A percentile compares a stretch with the other conserved stretches of the same genome.
Evolutionary conservation across 2,113 vertebrate species (phyloP).

Genomic region (Cyprinus carpio): DNA sequence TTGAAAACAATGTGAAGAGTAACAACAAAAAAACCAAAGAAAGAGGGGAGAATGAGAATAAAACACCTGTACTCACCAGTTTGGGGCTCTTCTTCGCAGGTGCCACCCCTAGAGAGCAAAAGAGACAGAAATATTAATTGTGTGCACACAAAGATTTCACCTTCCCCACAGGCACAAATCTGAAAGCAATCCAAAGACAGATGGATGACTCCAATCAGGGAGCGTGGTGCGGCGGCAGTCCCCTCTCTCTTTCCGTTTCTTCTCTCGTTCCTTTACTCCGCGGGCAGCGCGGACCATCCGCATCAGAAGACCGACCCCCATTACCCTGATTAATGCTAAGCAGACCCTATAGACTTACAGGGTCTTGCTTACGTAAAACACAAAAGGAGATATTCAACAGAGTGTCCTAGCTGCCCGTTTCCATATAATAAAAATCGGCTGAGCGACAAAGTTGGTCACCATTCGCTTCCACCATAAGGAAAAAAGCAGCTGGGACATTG

Average conservation of each 20-base stretch:
- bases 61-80: conserved; percentile 86
- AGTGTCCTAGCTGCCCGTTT: not conserved
- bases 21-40: not conserved
- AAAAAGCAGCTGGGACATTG: not conserved
- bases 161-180: conserved; percentile 53
- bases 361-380: not conserved
- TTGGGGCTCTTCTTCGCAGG: conserved; percentile 98
- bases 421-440: not conserved
- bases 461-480: not conserved
- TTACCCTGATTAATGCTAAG: conserved; percentile 6
- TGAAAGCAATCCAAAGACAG: conserved; percentile 71
- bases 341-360: conserved; percentile 15
- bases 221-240: conserved; percentile 80
- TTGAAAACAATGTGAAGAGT: conserved; percentile 32
- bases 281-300: not conserved
- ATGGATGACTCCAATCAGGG: conserved; percentile 74
- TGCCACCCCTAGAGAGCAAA: conserved; percentile 86
- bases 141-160: conserved; percentile 56
- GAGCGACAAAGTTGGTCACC: too few species aligned
- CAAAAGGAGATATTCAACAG: conserved; percentile 14
- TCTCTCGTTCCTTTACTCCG: conserved; percentile 70
- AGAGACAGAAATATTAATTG: conserved; percentile 68
- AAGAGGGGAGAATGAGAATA: not conserved
- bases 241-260: conserved; percentile 74
- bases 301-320: conserved; percentile 59